Evolutionary conservation across 1,140 invertebrate genomes (phyloP).

Genomic region (Portunus trituberculatus): DNA sequence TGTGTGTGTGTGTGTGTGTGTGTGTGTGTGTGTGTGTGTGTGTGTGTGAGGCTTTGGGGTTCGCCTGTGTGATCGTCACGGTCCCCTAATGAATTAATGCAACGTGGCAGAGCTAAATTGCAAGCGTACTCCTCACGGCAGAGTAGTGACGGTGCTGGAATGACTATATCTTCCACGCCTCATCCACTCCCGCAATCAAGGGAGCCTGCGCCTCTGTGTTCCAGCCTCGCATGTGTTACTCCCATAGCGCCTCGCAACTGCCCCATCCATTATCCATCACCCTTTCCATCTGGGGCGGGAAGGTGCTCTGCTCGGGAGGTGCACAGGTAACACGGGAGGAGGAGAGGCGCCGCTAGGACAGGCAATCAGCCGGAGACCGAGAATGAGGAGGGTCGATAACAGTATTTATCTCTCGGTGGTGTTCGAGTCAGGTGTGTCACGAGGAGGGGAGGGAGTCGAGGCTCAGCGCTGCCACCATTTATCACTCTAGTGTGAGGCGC

Average conservation of each 20-base stretch:
- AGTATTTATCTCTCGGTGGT: slow-evolving; percentile 41
- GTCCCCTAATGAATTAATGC: background rate
- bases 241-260: background rate
- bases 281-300: background rate
- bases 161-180: background rate
- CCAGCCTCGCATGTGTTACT: slow-evolving; percentile 18
- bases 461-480: background rate
- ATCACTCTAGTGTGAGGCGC: background rate
- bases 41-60: background rate
- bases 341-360: background rate
- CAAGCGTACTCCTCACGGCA: background rate
- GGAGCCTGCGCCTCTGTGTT: background rate
- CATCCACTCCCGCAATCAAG: background rate
- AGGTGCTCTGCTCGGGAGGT: background rate
- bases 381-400: slow-evolving; percentile 16
- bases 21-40: background rate
- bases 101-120: slow-evolving; percentile 22
- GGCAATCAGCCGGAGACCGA: background rate
- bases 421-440: slow-evolving; percentile 45
- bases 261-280: slow-evolving; percentile 20
- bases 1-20: slow-evolving; percentile 15
- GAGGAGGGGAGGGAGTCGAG: slow-evolving; percentile 36
- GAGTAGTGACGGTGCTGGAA: background rate
- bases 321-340: background rate
- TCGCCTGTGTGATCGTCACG: background rate